Evolutionary conservation across 2,797 vertebrate genomes (phyloP), one percentile per base, ranked within the genome.

Genomic region (Enteromius viviparus): DNA sequence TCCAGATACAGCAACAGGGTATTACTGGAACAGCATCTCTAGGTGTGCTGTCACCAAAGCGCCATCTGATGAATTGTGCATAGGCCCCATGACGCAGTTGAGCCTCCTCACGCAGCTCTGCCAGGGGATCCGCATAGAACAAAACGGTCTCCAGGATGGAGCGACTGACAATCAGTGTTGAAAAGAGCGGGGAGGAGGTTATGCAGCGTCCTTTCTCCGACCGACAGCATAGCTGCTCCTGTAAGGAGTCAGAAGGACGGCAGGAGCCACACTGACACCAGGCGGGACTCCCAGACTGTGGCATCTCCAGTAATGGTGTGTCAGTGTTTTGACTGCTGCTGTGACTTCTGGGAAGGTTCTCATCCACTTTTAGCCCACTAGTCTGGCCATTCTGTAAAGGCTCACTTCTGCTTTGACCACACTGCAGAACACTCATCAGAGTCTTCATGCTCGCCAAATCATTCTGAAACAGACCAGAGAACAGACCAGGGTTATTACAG

Each of bases 151-250:
- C 90, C 88, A 97, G 90, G 21, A 88, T 45, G 0, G 87, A 6
- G 29, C 87, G 92, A 37, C 85, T 83, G 32, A 96, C 87, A 77
- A 96, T 89, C 0, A 97, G 91, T 80, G 82, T 88, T 64, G 87
- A 45, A 32, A 97, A 96, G 0, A 90, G 86, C 1, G 85, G 23
- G 0, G 95, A 95, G 6, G 89, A 88, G 64, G 94, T 90, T 88
- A 96, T 92, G 89, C 92, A 94, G 23, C 85, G 60, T 0, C 94
- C 94, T 0, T 58, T 62, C 17, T 85, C 66, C 0, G 4, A 83
- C 34, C 94, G 87, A 85, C 97, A 96, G 91, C 96, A 96, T 71
- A 97, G 92, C 91, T 96, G 94, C 88, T 96, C 93, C 0, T 91
- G 87, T 0, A 68, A 87, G 10, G 74, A 40, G 0, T 78, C 51